These are phyloP conservation scores for Apeira syringaria DNA, from an alignment of 2,888 invertebrate species.

Conservation along the genomic window DNA sequence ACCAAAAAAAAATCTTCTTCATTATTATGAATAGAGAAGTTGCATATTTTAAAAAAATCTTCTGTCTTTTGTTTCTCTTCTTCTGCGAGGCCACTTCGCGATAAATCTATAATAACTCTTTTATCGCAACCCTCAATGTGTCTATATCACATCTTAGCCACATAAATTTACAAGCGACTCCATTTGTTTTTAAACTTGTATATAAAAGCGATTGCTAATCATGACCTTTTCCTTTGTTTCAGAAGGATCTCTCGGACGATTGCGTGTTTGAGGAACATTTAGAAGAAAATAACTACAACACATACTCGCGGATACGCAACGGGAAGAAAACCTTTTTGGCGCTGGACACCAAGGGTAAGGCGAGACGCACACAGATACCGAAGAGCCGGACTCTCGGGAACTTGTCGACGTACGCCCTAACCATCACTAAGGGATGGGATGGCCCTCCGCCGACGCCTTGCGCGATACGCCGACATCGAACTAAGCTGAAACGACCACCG, in stretches of 20 bases:
- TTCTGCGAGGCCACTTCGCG: no score
- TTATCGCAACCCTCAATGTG: no score
- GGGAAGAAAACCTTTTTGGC: slow-evolving; percentile 90
- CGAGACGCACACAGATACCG: slow-evolving; percentile 89
- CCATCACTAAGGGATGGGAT: slow-evolving; percentile 71
- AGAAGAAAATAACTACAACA: slow-evolving; percentile 93
- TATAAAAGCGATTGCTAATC: slow-evolving; percentile 32
- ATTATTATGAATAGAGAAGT: no score
- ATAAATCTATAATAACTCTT: no score
- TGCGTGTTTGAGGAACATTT: slow-evolving; percentile 95
- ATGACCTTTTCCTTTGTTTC: slow-evolving; percentile 82
- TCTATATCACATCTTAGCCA: no score
- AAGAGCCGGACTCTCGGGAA: slow-evolving; percentile 87
- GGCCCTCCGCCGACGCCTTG: slow-evolving; percentile 62
- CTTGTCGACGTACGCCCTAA: slow-evolving; percentile 89
- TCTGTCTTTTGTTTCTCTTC: no score
- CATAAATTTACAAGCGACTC: no score
- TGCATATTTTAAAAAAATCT: no score
- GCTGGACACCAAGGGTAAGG: slow-evolving; percentile 88
- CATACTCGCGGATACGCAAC: slow-evolving; percentile 88
- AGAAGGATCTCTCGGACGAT: slow-evolving; percentile 92
- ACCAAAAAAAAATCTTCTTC: no score
- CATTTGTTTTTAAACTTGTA: no score
- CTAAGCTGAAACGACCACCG: slow-evolving; percentile 71
- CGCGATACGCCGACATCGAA: slow-evolving; percentile 67